Base-by-base conservation (phyloP, 2,888 invertebrate genomes). In the Limnephilus rhombicus region DNA sequence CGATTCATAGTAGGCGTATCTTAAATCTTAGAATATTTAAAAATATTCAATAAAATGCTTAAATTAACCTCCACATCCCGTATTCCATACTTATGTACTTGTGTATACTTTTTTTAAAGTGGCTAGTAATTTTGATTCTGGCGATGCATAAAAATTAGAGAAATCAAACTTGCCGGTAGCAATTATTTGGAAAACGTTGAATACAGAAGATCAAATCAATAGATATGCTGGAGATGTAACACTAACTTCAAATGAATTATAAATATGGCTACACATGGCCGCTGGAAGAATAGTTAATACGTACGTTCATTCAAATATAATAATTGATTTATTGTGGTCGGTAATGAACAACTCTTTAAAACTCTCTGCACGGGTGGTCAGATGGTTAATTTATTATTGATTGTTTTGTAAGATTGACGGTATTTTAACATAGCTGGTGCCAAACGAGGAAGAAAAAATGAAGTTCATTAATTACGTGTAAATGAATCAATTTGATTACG, bases 311-410 rank as follows among this genome's bases (percentile, higher is more conserved):
- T 83, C 34, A 15, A 37, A 83, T 13, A 9, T 83, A 34, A 15
- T 34, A 83, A 83, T 83, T 83, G 83, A 83, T 83, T 83, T 83
- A 83, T 83, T 83, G 18, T 83, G 37, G 31, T 31, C 11, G 18
- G 31, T 18, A 83, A 83, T 83, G 18, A 83, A 34, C 24, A 68
- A 68, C 53, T 68, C 5, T 68, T 68, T 18, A 68, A 68, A 68
- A 68, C 3, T 83, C 0, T 31, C 83, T 83, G 34, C 9, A 13
- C 37, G 83, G 34, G 83, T 83, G 83, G 83, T 83, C 83, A 31
- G 9, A 34, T 82, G 0, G 82, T 83, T 18, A 0, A 13, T 49
- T 49, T 49, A 49, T 24, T 24, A 68, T 18, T 18, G 24, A 24
- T 68, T 68, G 53, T 68, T 1, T 1, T 68, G 7, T 53, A 53